Conservation (phyloP, 2,113 vertebrate genomes). For the Chionomys nivalis region DNA sequence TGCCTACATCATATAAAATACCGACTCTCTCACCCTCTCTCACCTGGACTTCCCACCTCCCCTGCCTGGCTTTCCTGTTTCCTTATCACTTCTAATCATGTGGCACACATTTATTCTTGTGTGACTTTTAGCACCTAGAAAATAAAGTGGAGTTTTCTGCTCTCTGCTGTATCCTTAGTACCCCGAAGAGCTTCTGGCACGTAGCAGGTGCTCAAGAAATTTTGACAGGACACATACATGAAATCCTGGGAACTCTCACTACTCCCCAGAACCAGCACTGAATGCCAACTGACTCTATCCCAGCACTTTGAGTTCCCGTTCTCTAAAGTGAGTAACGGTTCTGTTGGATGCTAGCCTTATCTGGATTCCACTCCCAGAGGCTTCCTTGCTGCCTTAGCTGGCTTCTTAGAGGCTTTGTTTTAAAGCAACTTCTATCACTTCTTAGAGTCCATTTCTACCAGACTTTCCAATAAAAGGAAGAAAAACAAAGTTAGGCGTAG, state of each 20-base stretch:
- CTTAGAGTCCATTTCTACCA: background rate
- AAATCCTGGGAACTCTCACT: background rate
- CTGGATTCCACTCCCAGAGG: background rate
- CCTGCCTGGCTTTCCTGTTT: background rate
- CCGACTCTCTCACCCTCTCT: background rate
- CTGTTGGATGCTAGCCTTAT: background rate
- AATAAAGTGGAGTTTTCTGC: background rate
- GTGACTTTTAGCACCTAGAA: slow-evolving; percentile 14
- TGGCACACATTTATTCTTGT: background rate
- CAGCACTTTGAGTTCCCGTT: background rate
- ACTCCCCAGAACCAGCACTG: background rate
- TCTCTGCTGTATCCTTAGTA: background rate
- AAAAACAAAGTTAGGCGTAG: background rate
- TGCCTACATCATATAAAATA: background rate
- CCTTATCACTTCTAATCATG: background rate
- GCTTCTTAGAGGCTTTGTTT: background rate
- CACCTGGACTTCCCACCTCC: background rate
- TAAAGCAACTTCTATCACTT: slow-evolving; percentile 14
- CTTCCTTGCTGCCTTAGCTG: background rate
- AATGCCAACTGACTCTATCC: background rate
- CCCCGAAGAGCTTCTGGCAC: background rate
- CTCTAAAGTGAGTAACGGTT: background rate
- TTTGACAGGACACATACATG: background rate
- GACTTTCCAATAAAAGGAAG: background rate
- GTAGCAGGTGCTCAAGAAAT: slow-evolving; percentile 3